Base-by-base conservation (phyloP, 2,113 vertebrate genomes). In the Verasper variegatus region DNA sequence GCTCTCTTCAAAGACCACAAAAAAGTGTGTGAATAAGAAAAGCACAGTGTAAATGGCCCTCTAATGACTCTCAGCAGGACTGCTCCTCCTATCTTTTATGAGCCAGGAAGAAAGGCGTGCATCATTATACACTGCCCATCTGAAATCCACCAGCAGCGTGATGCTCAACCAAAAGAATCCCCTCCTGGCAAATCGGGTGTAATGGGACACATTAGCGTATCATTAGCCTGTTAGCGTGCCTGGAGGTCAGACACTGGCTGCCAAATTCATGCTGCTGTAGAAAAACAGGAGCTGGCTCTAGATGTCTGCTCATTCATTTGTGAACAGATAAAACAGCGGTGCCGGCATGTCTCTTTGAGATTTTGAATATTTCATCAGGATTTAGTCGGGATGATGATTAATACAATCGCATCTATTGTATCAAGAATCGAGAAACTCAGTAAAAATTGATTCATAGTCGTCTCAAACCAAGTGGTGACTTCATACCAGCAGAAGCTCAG, bases 131-230 rank as follows among this genome's bases (percentile, higher is more conserved):
- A 68, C 78, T 76, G 86, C 81, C 89, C 88, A 84, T 92, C 90
- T 86, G 86, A 93, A 93, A 90, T 92, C 85, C 85, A 86, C 80
- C 75, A 86, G 88, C 86, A 83, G 91, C 83, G n/a, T 79, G 89
- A 89, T 90, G 91, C 92, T 93, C 90, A 71, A 90, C 91, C 89
- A 93, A 94, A 94, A 93, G 86, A 93, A 91, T 90, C 88, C 88
- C 90, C 90, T 92, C 88, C 89, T 86, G 91, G 91, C 89, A 93
- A 93, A 93, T 93, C 87, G 88, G 80, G 87, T 73, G 80, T 94
- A 94, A 94, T 94, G 92, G 93, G 91, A 93, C 88, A 91, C 94
- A 94, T 95, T 94, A 95, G 92, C 74, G 90, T 90, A 83, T 91
- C 92, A 88, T 94, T 91, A 94, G 92, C 89, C 91, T 92, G 81